Evolutionary conservation across 2,113 vertebrate genomes (phyloP).

Genomic region (Coptodon bakossiorum): DNA sequence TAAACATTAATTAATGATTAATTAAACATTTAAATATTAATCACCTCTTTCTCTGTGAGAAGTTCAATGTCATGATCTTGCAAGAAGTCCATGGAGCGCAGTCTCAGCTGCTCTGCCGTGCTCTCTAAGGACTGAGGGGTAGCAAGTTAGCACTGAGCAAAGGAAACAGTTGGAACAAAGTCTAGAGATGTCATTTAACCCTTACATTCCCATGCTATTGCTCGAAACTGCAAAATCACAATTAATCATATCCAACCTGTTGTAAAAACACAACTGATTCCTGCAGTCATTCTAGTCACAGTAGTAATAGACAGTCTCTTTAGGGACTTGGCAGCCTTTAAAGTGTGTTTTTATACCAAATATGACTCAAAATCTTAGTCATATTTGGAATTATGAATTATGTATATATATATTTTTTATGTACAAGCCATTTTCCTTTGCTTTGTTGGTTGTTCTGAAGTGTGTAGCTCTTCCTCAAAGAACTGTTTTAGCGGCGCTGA

Average conservation of each 20-base stretch:
- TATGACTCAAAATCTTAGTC: neutral
- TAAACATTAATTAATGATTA: neutral
- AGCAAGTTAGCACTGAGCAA: constrained; percentile 14
- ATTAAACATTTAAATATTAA: neutral
- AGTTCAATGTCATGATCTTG: constrained; percentile 88
- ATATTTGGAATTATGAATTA: neutral
- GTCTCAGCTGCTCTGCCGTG: constrained; percentile 85
- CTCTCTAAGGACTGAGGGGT: constrained; percentile 84
- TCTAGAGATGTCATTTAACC: neutral
- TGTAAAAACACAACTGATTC: neutral
- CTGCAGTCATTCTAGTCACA: neutral
- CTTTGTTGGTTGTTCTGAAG: neutral
- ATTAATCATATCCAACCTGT: neutral
- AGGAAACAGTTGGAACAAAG: neutral
- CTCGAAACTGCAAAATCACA: neutral
- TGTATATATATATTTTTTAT: neutral
- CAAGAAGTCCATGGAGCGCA: constrained; percentile 90
- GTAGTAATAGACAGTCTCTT: neutral
- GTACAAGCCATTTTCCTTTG: neutral
- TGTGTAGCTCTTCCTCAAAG: neutral
- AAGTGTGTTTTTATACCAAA: neutral
- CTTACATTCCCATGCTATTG: neutral
- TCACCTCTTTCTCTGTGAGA: constrained; percentile 90
- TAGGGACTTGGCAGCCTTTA: neutral
- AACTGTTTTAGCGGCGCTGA: neutral